These are phyloP conservation scores for Halictus rubicundus DNA, from an alignment of 1,140 invertebrate genomes.

Conservation along the genomic window DNA sequence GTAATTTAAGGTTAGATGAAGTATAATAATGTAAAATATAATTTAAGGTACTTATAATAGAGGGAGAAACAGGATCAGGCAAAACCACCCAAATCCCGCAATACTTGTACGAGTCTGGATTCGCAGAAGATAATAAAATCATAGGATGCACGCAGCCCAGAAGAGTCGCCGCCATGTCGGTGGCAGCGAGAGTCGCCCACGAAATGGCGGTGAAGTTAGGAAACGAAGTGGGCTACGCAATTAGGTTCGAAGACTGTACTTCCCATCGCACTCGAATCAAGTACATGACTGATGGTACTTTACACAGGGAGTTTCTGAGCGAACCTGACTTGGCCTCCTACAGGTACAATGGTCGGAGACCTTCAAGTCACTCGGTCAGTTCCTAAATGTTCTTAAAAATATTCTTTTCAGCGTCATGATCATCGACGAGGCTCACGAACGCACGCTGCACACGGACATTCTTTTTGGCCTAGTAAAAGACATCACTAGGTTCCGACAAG, in stretches of 20 bases:
- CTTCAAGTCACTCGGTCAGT: neutral
- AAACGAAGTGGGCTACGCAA: conserved; percentile 99
- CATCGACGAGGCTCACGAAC: conserved; percentile 99
- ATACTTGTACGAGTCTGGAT: conserved; percentile 96
- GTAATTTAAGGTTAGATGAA: neutral
- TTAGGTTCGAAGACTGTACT: conserved; percentile 99
- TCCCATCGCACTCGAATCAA: conserved; percentile 98
- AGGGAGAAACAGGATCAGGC: conserved; percentile 98
- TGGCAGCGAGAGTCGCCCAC: conserved; percentile 99
- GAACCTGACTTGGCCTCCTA: conserved; percentile 97
- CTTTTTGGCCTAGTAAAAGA: conserved; percentile 99
- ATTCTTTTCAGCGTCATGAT: conserved; percentile 94
- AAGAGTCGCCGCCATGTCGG: conserved; percentile 99
- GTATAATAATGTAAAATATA: too few relatives aligned
- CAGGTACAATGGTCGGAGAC: conserved; percentile 73
- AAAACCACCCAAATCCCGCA: conserved; percentile 99
- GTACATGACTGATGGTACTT: conserved; percentile 99
- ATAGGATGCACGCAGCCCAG: conserved; percentile 88
- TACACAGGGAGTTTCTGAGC: conserved; percentile 97
- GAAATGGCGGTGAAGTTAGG: conserved; percentile 99
- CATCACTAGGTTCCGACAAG: conserved; percentile 95
- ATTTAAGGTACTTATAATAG: conserved; percentile 91
- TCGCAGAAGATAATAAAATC: conserved; percentile 90
- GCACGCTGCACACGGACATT: conserved; percentile 99
- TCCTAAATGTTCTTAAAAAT: neutral